These are phyloP conservation scores for Scotopteryx bipunctaria DNA, from an alignment of 2,888 invertebrate species.

Conservation along the genomic window DNA sequence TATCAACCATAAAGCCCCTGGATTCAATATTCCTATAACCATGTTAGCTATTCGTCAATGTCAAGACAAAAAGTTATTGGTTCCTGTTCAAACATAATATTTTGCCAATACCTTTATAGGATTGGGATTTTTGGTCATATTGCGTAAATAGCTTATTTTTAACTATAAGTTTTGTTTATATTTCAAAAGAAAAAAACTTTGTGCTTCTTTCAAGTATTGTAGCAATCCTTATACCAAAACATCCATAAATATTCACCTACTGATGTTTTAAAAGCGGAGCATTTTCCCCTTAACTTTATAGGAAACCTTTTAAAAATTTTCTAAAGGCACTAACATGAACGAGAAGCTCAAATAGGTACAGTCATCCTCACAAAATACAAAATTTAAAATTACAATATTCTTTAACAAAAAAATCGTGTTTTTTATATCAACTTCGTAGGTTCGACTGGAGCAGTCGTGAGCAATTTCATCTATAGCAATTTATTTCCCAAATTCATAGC, in stretches of 20 bases:
- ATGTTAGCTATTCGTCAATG: constrained; percentile 29
- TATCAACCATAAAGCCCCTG: constrained; percentile 12
- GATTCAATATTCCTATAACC: constrained; percentile 26
- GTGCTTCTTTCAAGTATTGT: background rate
- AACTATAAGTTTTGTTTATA: no score
- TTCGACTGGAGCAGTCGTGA: no score
- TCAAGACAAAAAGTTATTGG: constrained; percentile 26
- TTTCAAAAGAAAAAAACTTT: no score
- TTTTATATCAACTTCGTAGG: no score
- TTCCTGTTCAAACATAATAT: constrained; percentile 23
- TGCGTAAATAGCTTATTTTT: no score
- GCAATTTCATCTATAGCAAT: no score
- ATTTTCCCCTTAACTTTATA: background rate
- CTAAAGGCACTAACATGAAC: background rate
- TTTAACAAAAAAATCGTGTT: no score
- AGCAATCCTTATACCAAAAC: no score
- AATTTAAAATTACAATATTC: no score
- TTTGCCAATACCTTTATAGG: constrained; percentile 8
- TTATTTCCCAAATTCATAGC: no score
- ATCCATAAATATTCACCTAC: background rate
- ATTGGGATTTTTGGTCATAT: background rate
- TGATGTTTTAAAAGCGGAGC: background rate
- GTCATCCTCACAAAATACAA: no score
- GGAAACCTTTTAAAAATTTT: background rate
- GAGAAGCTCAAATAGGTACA: no score